Evolutionary conservation across 2,888 invertebrate species (phyloP), one percentile per base, ranked within the genome.

Genomic region (Perizoma affinitatum): DNA sequence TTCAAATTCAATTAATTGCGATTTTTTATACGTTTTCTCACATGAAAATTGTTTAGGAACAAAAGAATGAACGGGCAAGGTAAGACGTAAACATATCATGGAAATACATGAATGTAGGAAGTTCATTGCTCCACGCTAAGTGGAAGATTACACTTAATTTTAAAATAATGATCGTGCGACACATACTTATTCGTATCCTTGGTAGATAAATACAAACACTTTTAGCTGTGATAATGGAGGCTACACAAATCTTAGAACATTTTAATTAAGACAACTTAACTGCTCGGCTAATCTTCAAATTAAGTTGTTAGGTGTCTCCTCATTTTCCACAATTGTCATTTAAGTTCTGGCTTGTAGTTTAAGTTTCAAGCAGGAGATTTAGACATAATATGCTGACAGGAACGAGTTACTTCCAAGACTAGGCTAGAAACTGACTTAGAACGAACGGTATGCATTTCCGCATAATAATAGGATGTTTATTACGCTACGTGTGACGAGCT

Each of bases 111-210:
- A 71, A 70, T 78, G 74, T 75, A 83, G 86, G 84, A 86, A 87
- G 90, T 88, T 87, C 83, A 81, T 87, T 87, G 90, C 81, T 82
- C 86, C 68, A 68, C 54, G 69, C 73, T 83, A 83, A 84, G 81
- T 84, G 80, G 80, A 71, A 83, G 83, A 87, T 90, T 87, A 82
- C 70, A 83, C 81, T 80, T 88, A 88, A 90, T 89, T 89, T 86
- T 76, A 80, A 85, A 85, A 86, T 90, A 89, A 89, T 88, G 84
- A 84, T 75, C 66, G 75, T 76, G 82, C 80, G 83, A 82, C 84
- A 82, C 77, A 78, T 61, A 60, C 45, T 51, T 53, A 43, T 56
- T 48, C 54, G 41, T 61, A 71, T 68, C 69, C 70, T 69, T 70
- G 69, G 48, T 36, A 41, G 56, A 57, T 58, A 63, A 46, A 41